Evolutionary conservation across 2,113 vertebrate genomes (phyloP).

Genomic region (Lanius collurio): DNA sequence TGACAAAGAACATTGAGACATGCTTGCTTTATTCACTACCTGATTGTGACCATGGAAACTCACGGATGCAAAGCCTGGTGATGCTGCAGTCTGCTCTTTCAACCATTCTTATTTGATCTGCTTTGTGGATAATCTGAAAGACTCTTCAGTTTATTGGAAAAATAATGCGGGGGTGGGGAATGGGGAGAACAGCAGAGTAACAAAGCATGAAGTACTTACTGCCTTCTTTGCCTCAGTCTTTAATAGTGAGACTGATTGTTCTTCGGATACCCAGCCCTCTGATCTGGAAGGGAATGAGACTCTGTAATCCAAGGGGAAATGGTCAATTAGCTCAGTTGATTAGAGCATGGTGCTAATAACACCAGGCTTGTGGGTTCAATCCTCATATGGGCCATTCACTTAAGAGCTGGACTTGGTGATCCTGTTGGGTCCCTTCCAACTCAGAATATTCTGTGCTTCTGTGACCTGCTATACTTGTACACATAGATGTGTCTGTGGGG

Average conservation of each 20-base stretch:
- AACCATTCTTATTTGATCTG: conserved; percentile 8
- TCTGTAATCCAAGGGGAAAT: background rate
- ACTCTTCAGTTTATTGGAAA: background rate
- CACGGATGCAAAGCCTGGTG: background rate
- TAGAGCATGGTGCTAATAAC: background rate
- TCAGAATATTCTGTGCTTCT: background rate
- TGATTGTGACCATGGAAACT: conserved; percentile 47
- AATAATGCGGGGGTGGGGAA: background rate
- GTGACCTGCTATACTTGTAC: background rate
- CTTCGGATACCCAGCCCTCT: background rate
- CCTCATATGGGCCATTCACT: background rate
- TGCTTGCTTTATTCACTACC: background rate
- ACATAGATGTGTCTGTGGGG: background rate
- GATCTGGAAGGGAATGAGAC: background rate
- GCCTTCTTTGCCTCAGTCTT: background rate
- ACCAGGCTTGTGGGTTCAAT: background rate
- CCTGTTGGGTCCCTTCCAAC: background rate
- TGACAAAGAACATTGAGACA: background rate
- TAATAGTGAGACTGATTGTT: background rate
- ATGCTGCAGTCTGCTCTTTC: conserved; percentile 17
- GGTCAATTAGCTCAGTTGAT: background rate
- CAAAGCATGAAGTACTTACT: background rate
- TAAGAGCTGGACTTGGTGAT: background rate
- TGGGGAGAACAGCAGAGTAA: background rate
- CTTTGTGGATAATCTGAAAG: conserved; percentile 8